These are phyloP conservation scores for Acestrorhynchus altus DNA, from an alignment of 2,797 vertebrate species.

Conservation along the genomic window DNA sequence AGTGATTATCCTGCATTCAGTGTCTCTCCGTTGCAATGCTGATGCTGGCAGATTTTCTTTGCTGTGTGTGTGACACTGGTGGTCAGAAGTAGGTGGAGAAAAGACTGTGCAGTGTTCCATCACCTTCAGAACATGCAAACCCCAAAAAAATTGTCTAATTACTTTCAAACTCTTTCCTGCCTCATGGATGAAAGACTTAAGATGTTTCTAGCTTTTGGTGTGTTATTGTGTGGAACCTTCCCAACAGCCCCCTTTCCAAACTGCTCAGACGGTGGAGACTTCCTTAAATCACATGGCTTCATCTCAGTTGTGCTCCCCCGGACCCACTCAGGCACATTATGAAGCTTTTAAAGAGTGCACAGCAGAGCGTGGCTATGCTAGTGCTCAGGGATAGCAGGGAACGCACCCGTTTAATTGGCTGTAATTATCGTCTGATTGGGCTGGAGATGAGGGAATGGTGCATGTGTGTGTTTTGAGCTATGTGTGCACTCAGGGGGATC, in stretches of 20 bases:
- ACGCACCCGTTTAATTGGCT: slow-evolving; percentile 68
- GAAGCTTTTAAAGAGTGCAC: slow-evolving; percentile 55
- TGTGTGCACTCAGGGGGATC: neutral
- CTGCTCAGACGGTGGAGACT: slow-evolving; percentile 53
- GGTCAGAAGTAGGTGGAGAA: slow-evolving; percentile 21
- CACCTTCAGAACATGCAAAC: neutral
- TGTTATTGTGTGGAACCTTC: slow-evolving; percentile 1
- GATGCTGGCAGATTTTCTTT: slow-evolving; percentile 27
- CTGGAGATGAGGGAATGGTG: slow-evolving; percentile 46
- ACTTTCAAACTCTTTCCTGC: slow-evolving; percentile 40
- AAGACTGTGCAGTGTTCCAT: neutral
- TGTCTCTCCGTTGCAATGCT: slow-evolving; percentile 43
- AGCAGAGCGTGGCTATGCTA: slow-evolving; percentile 61
- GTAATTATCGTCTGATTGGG: slow-evolving; percentile 71
- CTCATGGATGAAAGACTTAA: slow-evolving; percentile 37
- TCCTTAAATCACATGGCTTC: slow-evolving; percentile 53
- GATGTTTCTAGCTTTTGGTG: slow-evolving; percentile 21
- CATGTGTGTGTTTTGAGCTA: slow-evolving; percentile 12
- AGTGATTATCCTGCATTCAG: slow-evolving; percentile 50
- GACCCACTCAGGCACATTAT: slow-evolving; percentile 25
- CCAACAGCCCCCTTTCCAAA: neutral
- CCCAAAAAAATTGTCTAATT: slow-evolving; percentile 47
- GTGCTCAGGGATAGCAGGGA: slow-evolving; percentile 47
- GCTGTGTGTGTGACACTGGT: slow-evolving; percentile 31
- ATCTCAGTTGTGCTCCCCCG: slow-evolving; percentile 7